A percentile compares a stretch with the other conserved stretches of the same genome.
Evolutionary conservation across 2,113 vertebrate genomes (phyloP).

Genomic region (Laticauda laticaudata): DNA sequence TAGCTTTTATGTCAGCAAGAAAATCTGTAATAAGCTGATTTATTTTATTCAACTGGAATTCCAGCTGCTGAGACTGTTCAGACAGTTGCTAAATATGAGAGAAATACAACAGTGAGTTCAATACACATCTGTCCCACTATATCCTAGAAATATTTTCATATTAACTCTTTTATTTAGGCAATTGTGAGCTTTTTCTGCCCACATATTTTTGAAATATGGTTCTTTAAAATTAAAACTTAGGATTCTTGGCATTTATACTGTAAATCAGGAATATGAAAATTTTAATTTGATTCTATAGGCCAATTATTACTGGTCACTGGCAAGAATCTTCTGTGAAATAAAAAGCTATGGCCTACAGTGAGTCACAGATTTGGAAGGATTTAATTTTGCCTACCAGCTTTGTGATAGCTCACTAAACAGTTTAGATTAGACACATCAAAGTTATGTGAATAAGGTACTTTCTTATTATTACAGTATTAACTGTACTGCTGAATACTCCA

Average conservation of each 20-base stretch:
- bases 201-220: background rate
- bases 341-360: background rate
- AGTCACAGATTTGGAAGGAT: background rate
- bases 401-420: background rate
- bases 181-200: background rate
- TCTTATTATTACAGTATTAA: background rate
- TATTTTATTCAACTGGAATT: conserved; percentile 75
- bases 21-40: conserved; percentile 77
- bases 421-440: background rate
- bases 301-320: background rate
- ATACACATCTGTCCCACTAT: background rate
- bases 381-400: background rate
- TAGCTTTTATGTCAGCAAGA: conserved; percentile 79
- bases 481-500: background rate
- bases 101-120: conserved; percentile 5
- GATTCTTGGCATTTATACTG: background rate
- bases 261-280: background rate
- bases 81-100: conserved; percentile 77
- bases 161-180: background rate
- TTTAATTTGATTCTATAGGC: background rate
- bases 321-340: background rate
- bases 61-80: conserved; percentile 72
- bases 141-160: background rate
- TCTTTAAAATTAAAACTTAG: background rate
- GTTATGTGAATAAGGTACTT: background rate